A percentile compares a stretch with the other conserved stretches of the same genome.
These are phyloP conservation scores for Metaphire vulgaris DNA, from an alignment of 1,140 invertebrate species.

Conservation along the genomic window DNA sequence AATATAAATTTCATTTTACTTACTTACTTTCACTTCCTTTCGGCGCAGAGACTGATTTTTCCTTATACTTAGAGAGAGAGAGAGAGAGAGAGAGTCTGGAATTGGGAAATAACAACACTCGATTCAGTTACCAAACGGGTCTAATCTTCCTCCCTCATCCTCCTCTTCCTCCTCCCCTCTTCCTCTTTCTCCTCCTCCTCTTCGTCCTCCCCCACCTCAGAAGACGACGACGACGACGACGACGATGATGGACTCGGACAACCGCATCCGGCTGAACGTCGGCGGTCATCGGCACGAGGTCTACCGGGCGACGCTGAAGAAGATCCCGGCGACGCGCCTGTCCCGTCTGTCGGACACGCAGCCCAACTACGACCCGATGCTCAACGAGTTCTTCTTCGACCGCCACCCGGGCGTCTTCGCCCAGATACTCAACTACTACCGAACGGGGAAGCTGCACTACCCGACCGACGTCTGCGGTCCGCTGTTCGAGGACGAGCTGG, in stretches of 20 bases:
- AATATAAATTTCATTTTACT: too few relatives aligned
- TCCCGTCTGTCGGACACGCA: constrained; percentile 47
- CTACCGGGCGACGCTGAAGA: constrained; percentile 61
- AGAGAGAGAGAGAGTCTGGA: too few relatives aligned
- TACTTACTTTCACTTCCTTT: too few relatives aligned
- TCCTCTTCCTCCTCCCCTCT: too few relatives aligned
- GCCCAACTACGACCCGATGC: constrained; percentile 44
- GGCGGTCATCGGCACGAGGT: constrained; percentile 93
- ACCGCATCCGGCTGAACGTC: constrained; percentile 79
- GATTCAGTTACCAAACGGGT: too few relatives aligned
- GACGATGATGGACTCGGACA: not conserved
- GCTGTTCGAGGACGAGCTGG: constrained; percentile 49
- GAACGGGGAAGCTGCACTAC: constrained; percentile 47
- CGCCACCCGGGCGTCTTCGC: constrained; percentile 49
- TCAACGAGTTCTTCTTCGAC: constrained; percentile 52
- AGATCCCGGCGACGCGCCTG: constrained; percentile 49
- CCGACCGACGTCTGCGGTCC: constrained; percentile 51
- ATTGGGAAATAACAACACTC: too few relatives aligned
- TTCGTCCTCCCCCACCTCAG: too few relatives aligned
- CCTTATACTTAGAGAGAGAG: too few relatives aligned
- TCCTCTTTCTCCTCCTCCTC: too few relatives aligned
- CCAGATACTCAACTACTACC: constrained; percentile 52
- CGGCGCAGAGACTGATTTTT: too few relatives aligned
- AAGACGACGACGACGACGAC: too few relatives aligned
- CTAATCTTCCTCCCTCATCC: too few relatives aligned